Percentiles rank a stretch among this genome's conserved stretches.
Evolutionary conservation across 2,797 vertebrate species (phyloP).

Genomic region (Galagoides demidoff): DNA sequence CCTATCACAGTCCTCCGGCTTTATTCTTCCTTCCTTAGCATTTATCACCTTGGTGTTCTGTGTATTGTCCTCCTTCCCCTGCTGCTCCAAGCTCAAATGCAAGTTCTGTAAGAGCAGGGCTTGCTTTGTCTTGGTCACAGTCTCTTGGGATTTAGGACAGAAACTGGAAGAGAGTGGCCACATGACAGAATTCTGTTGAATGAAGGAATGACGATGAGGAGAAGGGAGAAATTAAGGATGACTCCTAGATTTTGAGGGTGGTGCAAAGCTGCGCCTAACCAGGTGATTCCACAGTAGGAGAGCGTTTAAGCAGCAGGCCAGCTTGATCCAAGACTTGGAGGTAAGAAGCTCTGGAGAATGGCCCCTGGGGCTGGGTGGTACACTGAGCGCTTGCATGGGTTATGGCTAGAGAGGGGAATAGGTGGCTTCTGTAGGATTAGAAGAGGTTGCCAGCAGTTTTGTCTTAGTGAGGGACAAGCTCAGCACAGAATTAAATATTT

Average conservation of each 20-base stretch:
- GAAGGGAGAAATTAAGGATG: not conserved
- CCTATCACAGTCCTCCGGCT: not conserved
- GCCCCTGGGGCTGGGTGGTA: not conserved
- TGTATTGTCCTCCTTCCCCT: not conserved
- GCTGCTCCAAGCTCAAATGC: not conserved
- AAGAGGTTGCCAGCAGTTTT: not conserved
- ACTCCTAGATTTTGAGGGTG: not conserved
- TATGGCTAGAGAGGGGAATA: not conserved
- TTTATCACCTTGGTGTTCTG: not conserved
- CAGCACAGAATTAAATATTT: conserved; percentile 1
- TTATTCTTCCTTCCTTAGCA: not conserved
- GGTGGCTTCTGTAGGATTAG: not conserved
- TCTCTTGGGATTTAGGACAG: not conserved
- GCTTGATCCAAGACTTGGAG: not conserved
- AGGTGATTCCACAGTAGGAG: not conserved
- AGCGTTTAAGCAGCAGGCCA: not conserved
- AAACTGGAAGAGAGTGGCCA: not conserved
- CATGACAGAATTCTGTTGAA: not conserved
- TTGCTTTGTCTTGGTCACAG: not conserved
- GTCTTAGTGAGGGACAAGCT: not conserved
- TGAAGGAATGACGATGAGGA: not conserved
- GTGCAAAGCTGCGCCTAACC: not conserved
- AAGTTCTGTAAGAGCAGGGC: not conserved
- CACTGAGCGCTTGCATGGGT: not conserved
- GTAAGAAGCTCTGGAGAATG: not conserved